phyloP scores from a whole-genome alignment of 2,113 vertebrate species.

The Chloropsis hardwickii region DNA sequence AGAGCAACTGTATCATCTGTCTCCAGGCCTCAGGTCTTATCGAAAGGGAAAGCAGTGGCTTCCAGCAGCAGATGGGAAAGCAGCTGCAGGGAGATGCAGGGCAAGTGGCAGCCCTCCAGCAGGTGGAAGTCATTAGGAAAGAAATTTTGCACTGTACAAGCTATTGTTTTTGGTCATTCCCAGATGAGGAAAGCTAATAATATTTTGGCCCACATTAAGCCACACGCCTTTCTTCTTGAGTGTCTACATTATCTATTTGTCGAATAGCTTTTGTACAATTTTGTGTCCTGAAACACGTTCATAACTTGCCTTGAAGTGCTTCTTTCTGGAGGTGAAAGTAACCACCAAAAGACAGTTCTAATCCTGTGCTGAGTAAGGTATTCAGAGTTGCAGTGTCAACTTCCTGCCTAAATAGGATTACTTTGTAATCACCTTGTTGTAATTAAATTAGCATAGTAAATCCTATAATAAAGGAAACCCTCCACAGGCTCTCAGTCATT shows the following conservation, averaged over 20 bases:
- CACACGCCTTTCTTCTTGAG: not conserved
- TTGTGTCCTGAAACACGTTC: not conserved
- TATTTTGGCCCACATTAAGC: not conserved
- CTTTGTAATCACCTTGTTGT: not conserved
- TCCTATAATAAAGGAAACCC: not conserved
- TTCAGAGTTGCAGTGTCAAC: not conserved
- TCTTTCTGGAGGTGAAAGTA: not conserved
- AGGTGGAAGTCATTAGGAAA: slow-evolving; percentile 38
- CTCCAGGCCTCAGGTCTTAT: not conserved
- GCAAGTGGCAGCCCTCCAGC: not conserved
- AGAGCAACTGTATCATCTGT: not conserved
- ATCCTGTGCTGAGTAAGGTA: not conserved
- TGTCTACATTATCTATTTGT: not conserved
- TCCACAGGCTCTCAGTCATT: not conserved
- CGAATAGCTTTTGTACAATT: not conserved
- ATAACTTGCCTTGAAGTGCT: not conserved
- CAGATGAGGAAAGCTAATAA: slow-evolving; percentile 13
- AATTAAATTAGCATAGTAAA: slow-evolving; percentile 11
- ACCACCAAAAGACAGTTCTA: not conserved
- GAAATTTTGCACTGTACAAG: not conserved
- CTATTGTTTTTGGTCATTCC: not conserved
- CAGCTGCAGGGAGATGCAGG: not conserved
- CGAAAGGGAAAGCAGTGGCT: not conserved
- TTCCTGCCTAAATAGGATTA: not conserved
- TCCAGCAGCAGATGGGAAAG: slow-evolving; percentile 17